Percentiles rank a stretch among this genome's conserved stretches.
phyloP scores from a whole-genome alignment of 2,888 invertebrate species.

The Drosophila fulvimacula region DNA sequence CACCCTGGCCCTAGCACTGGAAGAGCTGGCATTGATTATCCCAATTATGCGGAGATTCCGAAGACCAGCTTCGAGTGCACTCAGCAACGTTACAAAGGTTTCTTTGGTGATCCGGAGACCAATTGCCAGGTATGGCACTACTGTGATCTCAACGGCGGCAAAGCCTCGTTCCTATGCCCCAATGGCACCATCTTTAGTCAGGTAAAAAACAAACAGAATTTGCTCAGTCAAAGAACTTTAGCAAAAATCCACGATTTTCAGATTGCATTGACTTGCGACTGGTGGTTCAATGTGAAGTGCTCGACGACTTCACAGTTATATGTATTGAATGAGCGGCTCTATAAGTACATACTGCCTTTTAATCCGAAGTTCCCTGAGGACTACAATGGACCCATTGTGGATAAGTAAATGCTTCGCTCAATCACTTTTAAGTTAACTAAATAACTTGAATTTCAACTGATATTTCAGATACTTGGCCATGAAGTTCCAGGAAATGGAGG shows the following conservation, averaged over 20 bases:
- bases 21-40: conserved; percentile 92
- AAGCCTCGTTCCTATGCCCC: conserved; percentile 95
- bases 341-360: conserved; percentile 94
- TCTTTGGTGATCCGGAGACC: conserved; percentile 95
- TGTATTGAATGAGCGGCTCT: conserved; percentile 94
- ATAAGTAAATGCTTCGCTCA: conserved; percentile 87
- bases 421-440: not conserved
- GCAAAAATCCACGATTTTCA: conserved; percentile 24
- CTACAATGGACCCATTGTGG: conserved; percentile 94
- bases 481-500: conserved; percentile 95
- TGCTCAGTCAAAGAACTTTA: too few relatives aligned
- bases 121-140: conserved; percentile 97
- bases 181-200: conserved; percentile 96
- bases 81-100: conserved; percentile 94
- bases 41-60: conserved; percentile 90
- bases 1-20: conserved; percentile 86
- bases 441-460: not conserved
- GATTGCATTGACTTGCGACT: conserved; percentile 94
- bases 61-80: conserved; percentile 92
- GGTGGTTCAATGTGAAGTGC: conserved; percentile 97
- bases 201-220: conserved; percentile 60
- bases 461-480: conserved; percentile 89
- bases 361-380: conserved; percentile 96
- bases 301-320: conserved; percentile 93
- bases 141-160: conserved; percentile 95